A percentile compares a stretch with the other conserved stretches of the same genome.
phyloP scores from a whole-genome alignment of 2,888 invertebrate species.

The Hofmannophila pseudospretella region DNA sequence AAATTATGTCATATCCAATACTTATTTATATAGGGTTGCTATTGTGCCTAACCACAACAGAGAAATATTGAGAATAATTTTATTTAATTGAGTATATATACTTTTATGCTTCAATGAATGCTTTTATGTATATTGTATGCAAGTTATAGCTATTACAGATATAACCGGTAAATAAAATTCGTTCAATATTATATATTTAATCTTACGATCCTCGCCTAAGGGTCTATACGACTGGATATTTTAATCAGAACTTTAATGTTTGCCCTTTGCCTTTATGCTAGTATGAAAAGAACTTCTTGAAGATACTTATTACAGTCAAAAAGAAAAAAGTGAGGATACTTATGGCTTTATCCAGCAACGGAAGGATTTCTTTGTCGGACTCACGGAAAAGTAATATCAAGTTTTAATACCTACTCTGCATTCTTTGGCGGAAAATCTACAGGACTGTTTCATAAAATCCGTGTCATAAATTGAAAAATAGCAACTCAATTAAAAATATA shows the following conservation, averaged over 20 bases:
- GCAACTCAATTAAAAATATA: neutral
- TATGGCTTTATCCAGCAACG: neutral
- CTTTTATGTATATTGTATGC: too few relatives aligned
- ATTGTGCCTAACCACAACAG: too few relatives aligned
- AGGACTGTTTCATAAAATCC: neutral
- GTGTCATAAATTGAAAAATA: neutral
- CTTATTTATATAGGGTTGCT: too few relatives aligned
- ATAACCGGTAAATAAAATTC: too few relatives aligned
- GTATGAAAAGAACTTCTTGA: slow-evolving; percentile 27
- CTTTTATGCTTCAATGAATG: too few relatives aligned
- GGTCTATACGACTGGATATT: slow-evolving; percentile 27
- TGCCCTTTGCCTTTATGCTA: slow-evolving; percentile 25
- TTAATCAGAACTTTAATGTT: slow-evolving; percentile 24
- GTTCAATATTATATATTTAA: too few relatives aligned
- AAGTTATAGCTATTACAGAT: too few relatives aligned
- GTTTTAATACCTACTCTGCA: neutral
- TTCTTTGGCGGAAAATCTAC: neutral
- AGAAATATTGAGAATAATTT: too few relatives aligned
- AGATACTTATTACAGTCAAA: neutral
- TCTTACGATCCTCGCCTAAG: slow-evolving; percentile 9
- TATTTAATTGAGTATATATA: too few relatives aligned
- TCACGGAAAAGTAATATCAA: neutral
- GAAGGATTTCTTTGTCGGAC: slow-evolving; percentile 24
- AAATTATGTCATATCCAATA: too few relatives aligned
- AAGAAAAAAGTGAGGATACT: neutral